These are phyloP conservation scores for Lomographa bimaculata DNA, from an alignment of 2,888 invertebrate genomes.

Conservation along the genomic window DNA sequence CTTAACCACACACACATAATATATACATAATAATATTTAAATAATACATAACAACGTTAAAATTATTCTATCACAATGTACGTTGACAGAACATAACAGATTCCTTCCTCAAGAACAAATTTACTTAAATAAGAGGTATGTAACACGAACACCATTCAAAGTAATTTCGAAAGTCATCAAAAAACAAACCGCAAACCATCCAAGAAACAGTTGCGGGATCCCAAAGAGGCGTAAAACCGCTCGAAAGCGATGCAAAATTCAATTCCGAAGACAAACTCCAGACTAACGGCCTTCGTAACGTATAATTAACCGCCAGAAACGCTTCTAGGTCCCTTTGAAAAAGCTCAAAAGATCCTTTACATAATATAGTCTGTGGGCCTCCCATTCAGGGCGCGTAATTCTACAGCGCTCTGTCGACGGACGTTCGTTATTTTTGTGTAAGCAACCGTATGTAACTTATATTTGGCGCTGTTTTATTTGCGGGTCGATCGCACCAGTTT, in stretches of 20 bases:
- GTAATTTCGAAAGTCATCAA: slow-evolving; percentile 34
- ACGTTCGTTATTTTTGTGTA: slow-evolving; percentile 82
- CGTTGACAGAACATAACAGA: too few relatives aligned
- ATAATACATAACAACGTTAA: too few relatives aligned
- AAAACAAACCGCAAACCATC: slow-evolving; percentile 39
- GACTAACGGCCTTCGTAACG: slow-evolving; percentile 51
- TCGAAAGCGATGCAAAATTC: slow-evolving; percentile 44
- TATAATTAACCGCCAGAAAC: slow-evolving; percentile 69
- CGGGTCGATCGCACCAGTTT: slow-evolving; percentile 33
- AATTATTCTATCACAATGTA: too few relatives aligned
- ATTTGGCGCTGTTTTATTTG: slow-evolving; percentile 47
- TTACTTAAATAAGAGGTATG: slow-evolving; percentile 18
- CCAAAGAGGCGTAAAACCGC: slow-evolving; percentile 46
- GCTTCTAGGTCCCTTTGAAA: slow-evolving; percentile 65
- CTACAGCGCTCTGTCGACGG: slow-evolving; percentile 59
- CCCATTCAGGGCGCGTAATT: slow-evolving; percentile 71
- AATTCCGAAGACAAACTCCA: slow-evolving; percentile 49
- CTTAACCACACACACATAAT: too few relatives aligned
- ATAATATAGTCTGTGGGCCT: slow-evolving; percentile 66
- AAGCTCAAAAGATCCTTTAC: slow-evolving; percentile 72
- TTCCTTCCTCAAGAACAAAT: too few relatives aligned
- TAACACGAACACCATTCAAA: slow-evolving; percentile 20
- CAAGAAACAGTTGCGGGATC: slow-evolving; percentile 33
- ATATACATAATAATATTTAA: too few relatives aligned
- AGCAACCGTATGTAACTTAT: slow-evolving; percentile 75